These are phyloP conservation scores for Rhabdornis inornatus DNA, from an alignment of 2,113 vertebrate genomes.

Conservation along the genomic window DNA sequence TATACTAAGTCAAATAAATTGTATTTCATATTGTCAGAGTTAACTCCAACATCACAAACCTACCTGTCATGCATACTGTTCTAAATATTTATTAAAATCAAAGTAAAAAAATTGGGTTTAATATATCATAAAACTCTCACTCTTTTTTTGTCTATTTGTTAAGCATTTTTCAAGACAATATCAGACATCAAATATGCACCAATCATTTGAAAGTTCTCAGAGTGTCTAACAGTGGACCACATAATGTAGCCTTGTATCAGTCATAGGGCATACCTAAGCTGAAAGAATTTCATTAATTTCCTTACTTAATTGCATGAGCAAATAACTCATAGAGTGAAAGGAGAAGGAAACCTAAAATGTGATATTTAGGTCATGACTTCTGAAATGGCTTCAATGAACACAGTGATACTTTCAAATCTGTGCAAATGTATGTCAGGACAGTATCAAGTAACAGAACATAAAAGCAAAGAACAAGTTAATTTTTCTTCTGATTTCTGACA, in stretches of 20 bases:
- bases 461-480: neutral
- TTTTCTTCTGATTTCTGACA: neutral
- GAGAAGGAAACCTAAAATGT: neutral
- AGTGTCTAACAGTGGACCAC: neutral
- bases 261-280: neutral
- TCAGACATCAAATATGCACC: neutral
- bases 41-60: neutral
- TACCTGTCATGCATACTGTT: neutral
- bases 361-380: neutral
- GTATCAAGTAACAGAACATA: neutral
- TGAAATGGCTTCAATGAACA: neutral
- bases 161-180: neutral
- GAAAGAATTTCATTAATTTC: neutral
- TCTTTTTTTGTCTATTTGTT: neutral
- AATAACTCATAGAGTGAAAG: neutral
- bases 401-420: neutral
- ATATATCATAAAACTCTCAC: neutral
- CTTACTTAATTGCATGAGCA: neutral
- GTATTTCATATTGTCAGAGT: neutral
- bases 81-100: neutral
- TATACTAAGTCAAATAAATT: neutral
- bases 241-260: neutral
- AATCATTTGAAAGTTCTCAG: neutral
- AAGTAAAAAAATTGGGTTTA: neutral
- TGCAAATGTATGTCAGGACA: neutral